These are phyloP conservation scores for Harpalus rufipes DNA, from an alignment of 2,888 invertebrate species.

Conservation along the genomic window DNA sequence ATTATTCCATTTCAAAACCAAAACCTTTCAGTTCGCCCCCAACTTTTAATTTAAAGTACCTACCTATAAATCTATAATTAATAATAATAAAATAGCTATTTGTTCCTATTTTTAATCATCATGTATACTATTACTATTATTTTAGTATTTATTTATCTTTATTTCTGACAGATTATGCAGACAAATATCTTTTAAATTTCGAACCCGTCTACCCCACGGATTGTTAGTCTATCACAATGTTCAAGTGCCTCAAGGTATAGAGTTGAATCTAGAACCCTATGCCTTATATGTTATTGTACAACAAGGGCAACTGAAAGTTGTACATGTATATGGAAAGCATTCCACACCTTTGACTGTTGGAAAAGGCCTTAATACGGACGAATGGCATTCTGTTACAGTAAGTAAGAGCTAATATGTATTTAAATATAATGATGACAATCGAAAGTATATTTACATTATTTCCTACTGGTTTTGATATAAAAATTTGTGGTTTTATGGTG, in stretches of 20 bases:
- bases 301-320: conserved; percentile 94
- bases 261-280: conserved; percentile 88
- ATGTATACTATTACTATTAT: too few species aligned
- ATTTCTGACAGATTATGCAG: conserved; percentile 85
- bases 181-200: conserved; percentile 93
- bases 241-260: conserved; percentile 85
- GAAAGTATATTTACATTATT: background rate
- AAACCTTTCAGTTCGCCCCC: too few species aligned
- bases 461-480: background rate
- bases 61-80: too few species aligned
- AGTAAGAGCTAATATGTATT: conserved; percentile 69
- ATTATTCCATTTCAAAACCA: too few species aligned
- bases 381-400: conserved; percentile 93
- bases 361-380: conserved; percentile 91
- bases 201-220: conserved; percentile 92
- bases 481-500: background rate
- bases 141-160: too few species aligned
- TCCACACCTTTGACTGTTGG: conserved; percentile 92
- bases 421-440: too few species aligned
- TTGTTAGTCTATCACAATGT: conserved; percentile 94
- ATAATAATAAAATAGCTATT: too few species aligned
- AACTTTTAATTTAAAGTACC: too few species aligned
- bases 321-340: conserved; percentile 93
- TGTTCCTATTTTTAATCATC: too few species aligned
- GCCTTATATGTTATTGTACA: conserved; percentile 95